Evolutionary conservation across 2,113 vertebrate species (phyloP), one percentile per base, ranked within the genome.

Genomic region (Herpetotheres cachinnans): DNA sequence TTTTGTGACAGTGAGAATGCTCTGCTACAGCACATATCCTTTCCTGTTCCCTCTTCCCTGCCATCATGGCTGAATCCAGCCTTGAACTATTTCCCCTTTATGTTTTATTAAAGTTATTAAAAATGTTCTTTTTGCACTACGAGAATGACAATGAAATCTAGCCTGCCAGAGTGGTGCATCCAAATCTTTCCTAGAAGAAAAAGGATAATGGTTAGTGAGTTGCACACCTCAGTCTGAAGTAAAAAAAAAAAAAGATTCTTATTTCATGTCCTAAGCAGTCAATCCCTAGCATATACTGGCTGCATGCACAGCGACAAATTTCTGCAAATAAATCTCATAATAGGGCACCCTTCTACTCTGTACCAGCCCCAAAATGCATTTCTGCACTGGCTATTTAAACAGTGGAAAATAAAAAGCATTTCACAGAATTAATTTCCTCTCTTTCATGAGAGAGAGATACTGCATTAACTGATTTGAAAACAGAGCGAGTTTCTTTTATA

Each of bases 351-450:
- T 97, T 47, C 79, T 86, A 9, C 72, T 93, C 47, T 69, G 32
- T 40, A 50, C 50, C 50, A 86, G 50, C 26, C 80, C 38, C 71
- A 58, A 61, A 93, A 84, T 67, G 32, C n/a, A 36, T 84, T 84
- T 26, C 47, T 65, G 42, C 50, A 8, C 49, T 54, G 72, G 13
- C 71, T 86, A 2, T 62, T 92, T 85, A 85, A 92, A 96, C 56
- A 95, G 1, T 44, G 65, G 40, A 76, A 95, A 40, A 58, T 71
- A 93, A 91, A 83, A 94, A 89, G 17, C 84, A 38, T 80, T 95
- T 92, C 72, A 83, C 80, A 71, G 72, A 96, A 95, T 86, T 97
- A 92, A 69, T 81, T 93, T 96, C 54, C 32, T 94, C 61, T 76
- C 42, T 70, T 95, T 93, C 70, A 30, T 30, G 67, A 96, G 94